Base-by-base conservation (phyloP, 1,140 invertebrate genomes). In the Brachystomella parvula region DNA sequence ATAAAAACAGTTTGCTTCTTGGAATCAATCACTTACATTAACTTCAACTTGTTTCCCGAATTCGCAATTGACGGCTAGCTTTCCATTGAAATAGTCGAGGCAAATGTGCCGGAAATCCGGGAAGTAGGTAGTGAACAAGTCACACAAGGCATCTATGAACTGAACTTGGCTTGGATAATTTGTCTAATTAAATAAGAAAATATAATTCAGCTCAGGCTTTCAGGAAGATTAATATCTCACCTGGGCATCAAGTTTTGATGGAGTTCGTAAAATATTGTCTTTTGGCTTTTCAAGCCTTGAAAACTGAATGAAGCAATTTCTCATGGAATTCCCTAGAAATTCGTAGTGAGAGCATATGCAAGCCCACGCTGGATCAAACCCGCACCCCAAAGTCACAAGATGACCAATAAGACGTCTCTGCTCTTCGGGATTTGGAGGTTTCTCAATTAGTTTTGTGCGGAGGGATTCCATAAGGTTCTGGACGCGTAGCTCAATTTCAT, bases 331-430 rank as follows among this genome's bases (percentile, higher is more conserved):
- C 3, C 60, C 49, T 3, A 73, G 24, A 67, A 70, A 92, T 35
- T 86, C 83, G 69, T 88, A 87, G 62, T 89, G 86, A 64, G 86
- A 86, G n/a, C 71, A 69, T 67, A 98, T 88, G 24, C 90, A 92
- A 71, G 92, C 87, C 94, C 94, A 98, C 1, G 92, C 93, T 1
- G 93, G 91, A 81, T 97, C 93, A 39, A 87, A 88, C 12, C 84
- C 82, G 74, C 83, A 79, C 72, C 89, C 89, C 57, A 92, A 76
- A 58, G 80, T 82, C 2, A 84, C 84, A 57, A 87, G 70, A 71
- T 86, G 89, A 81, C 88, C 85, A 70, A 96, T 92, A 26, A 94
- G 80, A 75, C 92, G 92, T 73, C 93, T 96, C 76, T 98, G 95
- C 73, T 96, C 90, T 68, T 98, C 94, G 19, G 96, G 84, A 72